Evolutionary conservation across 2,797 vertebrate species (phyloP), one percentile per base, ranked within the genome.

Genomic region (Falco berigora): DNA sequence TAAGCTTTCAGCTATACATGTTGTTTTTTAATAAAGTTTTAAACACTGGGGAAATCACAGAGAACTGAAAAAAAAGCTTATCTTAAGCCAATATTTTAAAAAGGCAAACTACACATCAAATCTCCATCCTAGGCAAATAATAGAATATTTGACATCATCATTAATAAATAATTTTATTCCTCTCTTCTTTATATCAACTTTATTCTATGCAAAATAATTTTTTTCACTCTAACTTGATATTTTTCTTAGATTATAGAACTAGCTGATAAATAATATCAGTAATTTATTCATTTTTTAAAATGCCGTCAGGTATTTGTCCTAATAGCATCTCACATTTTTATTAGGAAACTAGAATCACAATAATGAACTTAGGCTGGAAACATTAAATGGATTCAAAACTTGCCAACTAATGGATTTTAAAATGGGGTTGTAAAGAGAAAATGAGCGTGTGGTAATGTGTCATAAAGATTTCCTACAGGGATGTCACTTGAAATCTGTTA

Each of bases 1-100:
- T 86, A 92, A 92, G 69, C 59, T 71, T 88, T 66, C 49, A 38
- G 25, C 20, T 71, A 32, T 64, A 53, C 36, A 20, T 81, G 80
- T 81, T 92, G 92, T 78, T 78, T 93, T 80, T 95, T 83, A 92
- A 86, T 93, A 93, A 93, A 73, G 36, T 77, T 68, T 64, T 63
- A 78, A 94, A 72, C 91, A 81, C 88, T 52, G 8, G 86, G 86
- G 94, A 95, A 93, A 93, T 93, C 77, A 86, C 18, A 92, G 49
- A 83, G 59, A 74, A 30, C 30, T 36, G 28, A 14, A 90, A 84
- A 86, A 74, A 79, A 74, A 42, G 13, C 66, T 53, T 68, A 19
- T n/a, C 46, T 69, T 87, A 76, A 94, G 24, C 55, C 50, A 92
- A 15, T 87, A 73, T 85, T 89, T 95, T 91, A 79, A 84, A 95